Conservation (phyloP, 1,140 invertebrate species). For the Halotydeus destructor region DNA sequence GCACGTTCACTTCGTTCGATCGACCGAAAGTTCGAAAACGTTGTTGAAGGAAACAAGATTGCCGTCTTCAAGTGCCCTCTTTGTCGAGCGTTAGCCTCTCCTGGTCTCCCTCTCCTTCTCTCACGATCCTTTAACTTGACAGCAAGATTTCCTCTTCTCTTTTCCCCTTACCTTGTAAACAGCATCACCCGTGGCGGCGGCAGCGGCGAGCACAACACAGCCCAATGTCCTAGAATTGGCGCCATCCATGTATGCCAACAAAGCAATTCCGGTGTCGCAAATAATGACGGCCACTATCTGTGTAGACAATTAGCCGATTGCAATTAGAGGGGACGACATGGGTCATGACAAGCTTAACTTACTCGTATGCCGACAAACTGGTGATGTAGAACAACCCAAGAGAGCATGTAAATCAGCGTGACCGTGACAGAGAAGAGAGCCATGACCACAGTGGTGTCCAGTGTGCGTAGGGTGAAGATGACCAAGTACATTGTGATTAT, state of each 20-base stretch:
- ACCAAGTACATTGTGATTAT: constrained; percentile 81
- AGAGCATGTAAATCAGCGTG: constrained; percentile 72
- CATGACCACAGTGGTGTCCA: constrained; percentile 73
- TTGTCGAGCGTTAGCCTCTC: too few species aligned
- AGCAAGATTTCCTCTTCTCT: too few species aligned
- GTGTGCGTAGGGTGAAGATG: constrained; percentile 54
- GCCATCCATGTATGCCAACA: constrained; percentile 85
- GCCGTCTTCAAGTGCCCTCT: too few species aligned
- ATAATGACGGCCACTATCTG: constrained; percentile 86
- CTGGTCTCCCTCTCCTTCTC: too few species aligned
- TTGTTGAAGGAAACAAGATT: too few species aligned
- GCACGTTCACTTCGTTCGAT: too few species aligned
- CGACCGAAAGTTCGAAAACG: too few species aligned
- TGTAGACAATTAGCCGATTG: background rate
- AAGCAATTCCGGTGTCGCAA: constrained; percentile 75
- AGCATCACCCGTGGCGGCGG: constrained; percentile 65
- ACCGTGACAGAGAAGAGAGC: constrained; percentile 79
- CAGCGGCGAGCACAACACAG: constrained; percentile 67
- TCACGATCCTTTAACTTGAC: too few species aligned
- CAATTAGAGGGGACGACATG: background rate
- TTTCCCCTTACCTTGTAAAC: constrained; percentile 57
- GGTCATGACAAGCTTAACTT: constrained; percentile 25
- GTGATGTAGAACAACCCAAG: constrained; percentile 86
- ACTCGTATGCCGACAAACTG: constrained; percentile 87
- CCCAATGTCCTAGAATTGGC: constrained; percentile 37